Evolutionary conservation across 2,888 invertebrate species (phyloP).

Genomic region (Tubiluchus corallicola): DNA sequence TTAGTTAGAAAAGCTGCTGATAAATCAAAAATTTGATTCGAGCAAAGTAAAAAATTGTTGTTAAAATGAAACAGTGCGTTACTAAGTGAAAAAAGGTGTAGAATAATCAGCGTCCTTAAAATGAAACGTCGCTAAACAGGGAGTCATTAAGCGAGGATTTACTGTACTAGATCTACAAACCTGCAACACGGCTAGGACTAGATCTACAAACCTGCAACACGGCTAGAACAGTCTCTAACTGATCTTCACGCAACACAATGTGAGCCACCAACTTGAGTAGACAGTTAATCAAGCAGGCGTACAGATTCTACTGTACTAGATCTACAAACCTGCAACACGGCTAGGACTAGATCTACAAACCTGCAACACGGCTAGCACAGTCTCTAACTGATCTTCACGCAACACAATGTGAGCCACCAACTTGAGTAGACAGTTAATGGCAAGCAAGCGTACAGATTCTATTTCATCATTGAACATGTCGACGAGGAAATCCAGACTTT

Average conservation of each 20-base stretch:
- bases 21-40: too few species aligned
- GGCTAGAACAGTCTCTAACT: constrained; percentile 80
- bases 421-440: constrained; percentile 75
- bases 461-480: constrained; percentile 99
- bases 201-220: constrained; percentile 76
- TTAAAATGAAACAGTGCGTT: too few species aligned
- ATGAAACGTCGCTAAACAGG: too few species aligned
- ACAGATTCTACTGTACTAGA: constrained; percentile 86
- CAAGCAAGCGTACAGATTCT: constrained; percentile 79
- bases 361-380: constrained; percentile 83
- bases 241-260: constrained; percentile 77
- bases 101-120: too few species aligned
- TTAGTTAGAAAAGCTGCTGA: too few species aligned
- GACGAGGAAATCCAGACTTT: constrained; percentile 67
- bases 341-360: too few species aligned
- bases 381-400: constrained; percentile 86
- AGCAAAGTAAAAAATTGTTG: too few species aligned
- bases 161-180: too few species aligned
- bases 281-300: constrained; percentile 74
- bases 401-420: constrained; percentile 73
- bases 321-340: too few species aligned
- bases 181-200: too few species aligned
- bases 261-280: constrained; percentile 70
- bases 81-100: too few species aligned
- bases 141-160: too few species aligned